Evolutionary conservation across 2,888 invertebrate species (phyloP).

Genomic region (Lycophotia porphyrea): DNA sequence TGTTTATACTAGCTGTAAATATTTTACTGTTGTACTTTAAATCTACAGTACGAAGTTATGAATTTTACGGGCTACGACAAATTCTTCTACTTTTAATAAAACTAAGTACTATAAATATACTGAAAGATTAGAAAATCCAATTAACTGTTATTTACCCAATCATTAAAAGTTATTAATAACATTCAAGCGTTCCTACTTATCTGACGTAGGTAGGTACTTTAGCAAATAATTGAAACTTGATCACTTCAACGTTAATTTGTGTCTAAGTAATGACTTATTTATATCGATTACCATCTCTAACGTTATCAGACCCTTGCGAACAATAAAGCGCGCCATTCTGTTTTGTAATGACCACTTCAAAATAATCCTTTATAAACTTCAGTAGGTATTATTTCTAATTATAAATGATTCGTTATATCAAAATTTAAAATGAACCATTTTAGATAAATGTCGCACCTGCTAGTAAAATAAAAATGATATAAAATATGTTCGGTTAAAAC

Average conservation of each 20-base stretch:
- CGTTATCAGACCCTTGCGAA: constrained; percentile 37
- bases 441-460: constrained; percentile 20
- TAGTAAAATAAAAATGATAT: constrained; percentile 44
- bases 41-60: neutral
- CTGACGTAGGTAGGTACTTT: constrained; percentile 7
- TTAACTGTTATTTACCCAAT: neutral
- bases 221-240: constrained; percentile 36
- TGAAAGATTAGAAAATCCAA: neutral
- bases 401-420: constrained; percentile 5
- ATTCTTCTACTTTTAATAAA: neutral
- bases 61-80: constrained; percentile 15
- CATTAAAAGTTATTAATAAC: constrained; percentile 2
- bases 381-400: constrained; percentile 34
- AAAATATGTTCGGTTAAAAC: constrained; percentile 36
- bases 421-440: constrained; percentile 37
- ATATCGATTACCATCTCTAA: constrained; percentile 48
- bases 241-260: constrained; percentile 39
- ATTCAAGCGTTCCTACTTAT: constrained; percentile 16
- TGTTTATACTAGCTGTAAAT: constrained; percentile 7
- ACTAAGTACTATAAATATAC: neutral
- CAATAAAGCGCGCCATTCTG: constrained; percentile 43
- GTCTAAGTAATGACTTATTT: constrained; percentile 40
- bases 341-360: constrained; percentile 44
- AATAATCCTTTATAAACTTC: constrained; percentile 47
- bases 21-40: constrained; percentile 6